Conservation (phyloP, 2,113 vertebrate genomes). For the Ctenodactylus gundi region DNA sequence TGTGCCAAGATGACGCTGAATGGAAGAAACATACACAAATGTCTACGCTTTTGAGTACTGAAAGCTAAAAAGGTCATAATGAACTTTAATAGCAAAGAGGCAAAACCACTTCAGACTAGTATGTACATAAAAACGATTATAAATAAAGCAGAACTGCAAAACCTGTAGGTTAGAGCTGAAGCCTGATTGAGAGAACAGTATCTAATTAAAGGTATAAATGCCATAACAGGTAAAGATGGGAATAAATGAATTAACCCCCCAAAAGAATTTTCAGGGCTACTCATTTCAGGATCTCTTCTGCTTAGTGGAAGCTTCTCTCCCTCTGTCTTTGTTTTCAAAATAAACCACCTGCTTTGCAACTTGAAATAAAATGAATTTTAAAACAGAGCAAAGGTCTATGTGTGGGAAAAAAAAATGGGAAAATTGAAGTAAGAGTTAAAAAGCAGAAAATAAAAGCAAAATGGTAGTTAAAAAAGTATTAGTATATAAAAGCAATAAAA, state of each 20-base stretch:
- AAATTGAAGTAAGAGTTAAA: not conserved
- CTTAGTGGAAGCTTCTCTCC: no score
- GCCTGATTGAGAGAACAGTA: not conserved
- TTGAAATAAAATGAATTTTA: no score
- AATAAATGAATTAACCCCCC: not conserved
- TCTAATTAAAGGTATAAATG: not conserved
- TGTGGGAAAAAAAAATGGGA: not conserved
- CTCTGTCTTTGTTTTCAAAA: no score
- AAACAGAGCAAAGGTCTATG: not conserved
- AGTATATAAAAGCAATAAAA: slow-evolving; percentile 7
- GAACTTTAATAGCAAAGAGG: not conserved
- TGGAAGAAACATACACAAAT: not conserved
- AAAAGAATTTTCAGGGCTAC: not conserved
- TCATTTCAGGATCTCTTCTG: no score
- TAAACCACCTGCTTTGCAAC: no score
- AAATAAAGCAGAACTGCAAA: not conserved
- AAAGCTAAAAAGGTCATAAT: not conserved
- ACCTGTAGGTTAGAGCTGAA: not conserved
- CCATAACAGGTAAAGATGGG: not conserved
- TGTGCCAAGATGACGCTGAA: not conserved
- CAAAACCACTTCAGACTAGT: not conserved
- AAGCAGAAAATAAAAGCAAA: not conserved
- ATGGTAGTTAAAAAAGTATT: no score
- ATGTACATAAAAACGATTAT: not conserved
- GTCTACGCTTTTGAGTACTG: not conserved